Conservation (phyloP, 1,140 invertebrate genomes). For the Meloidogyne hapla region DNA sequence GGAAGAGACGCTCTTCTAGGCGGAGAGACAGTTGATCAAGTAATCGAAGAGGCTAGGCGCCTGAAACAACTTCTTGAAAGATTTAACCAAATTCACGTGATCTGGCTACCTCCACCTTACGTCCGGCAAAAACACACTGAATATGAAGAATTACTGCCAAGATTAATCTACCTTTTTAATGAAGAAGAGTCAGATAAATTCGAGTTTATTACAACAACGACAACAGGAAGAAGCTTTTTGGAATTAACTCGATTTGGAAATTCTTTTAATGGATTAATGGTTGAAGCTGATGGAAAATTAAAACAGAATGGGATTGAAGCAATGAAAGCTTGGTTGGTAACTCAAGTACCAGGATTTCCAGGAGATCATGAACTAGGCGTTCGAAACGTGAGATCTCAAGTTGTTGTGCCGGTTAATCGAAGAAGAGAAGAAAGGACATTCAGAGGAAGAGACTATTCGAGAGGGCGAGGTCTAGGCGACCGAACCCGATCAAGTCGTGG, state of each 20-base stretch:
- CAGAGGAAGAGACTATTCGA: too few relatives aligned
- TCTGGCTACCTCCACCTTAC: slow-evolving; percentile 10
- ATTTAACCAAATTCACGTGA: background rate
- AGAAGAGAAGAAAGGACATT: too few relatives aligned
- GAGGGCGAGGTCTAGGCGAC: slow-evolving; percentile 16
- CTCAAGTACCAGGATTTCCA: background rate
- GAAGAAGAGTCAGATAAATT: background rate
- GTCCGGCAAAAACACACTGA: background rate
- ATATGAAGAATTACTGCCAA: background rate
- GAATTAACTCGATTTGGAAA: background rate
- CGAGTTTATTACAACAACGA: background rate
- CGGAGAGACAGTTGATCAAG: background rate
- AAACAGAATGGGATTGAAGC: background rate
- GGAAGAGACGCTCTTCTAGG: slow-evolving; percentile 5
- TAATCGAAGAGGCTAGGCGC: slow-evolving; percentile 10
- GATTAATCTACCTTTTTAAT: too few relatives aligned
- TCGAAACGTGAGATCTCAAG: background rate
- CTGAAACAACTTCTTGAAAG: background rate
- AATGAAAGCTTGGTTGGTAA: slow-evolving; percentile 7
- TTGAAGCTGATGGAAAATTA: background rate
- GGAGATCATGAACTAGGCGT: slow-evolving; percentile 5
- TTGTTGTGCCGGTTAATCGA: too few relatives aligned
- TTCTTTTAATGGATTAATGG: background rate
- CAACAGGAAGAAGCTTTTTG: background rate
- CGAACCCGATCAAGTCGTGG: background rate